Base-by-base conservation (phyloP, 2,797 vertebrate species). In the Notolabrus celidotus region DNA sequence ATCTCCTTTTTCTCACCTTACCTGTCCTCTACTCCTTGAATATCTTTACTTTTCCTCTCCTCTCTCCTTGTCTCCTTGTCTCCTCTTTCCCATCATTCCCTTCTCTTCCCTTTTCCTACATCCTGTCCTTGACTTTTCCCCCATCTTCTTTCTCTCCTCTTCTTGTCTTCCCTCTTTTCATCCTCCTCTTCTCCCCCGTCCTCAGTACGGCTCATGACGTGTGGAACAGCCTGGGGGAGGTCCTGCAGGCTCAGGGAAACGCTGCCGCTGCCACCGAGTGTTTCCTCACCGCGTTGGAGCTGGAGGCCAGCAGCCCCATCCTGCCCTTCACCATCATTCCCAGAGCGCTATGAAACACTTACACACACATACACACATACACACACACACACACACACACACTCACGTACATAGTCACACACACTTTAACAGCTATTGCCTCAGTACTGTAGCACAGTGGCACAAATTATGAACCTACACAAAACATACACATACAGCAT, bases 261-360 rank as follows among this genome's bases (percentile, higher is more conserved):
- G 93, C 96, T 0, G 93, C 95, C 0, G 97, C 97, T 0, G 98
- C 98, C 0, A 98, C 97, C 0, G 97, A 99, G 91, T 99, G 98
- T 90, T 99, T 99, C 90, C 95, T 99, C 71, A 98, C 96, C 0
- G 98, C 98, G 0, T 83, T 99, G 93, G 97, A 99, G 92, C 95
- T 99, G 61, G 98, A 99, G 92, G 97, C 98, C 82, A 99, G 97
- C 94, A 97, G 97, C 86, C 98, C 97, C 0, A 94, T 98, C 0
- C 94, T 99, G 82, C 97, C 98, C 67, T 99, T 99, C 79, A 99
- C 97, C 88, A 96, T 99, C 88, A 97, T 99, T 58, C 97, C 97
- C 39, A 90, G 97, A 9, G 93, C 95, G 0, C 95, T 99, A 87
- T 99, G 94, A 97, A 58, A 82, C 59, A 19, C 23, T n/a, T 41